phyloP scores from a whole-genome alignment of 1,140 invertebrate species.

The Holotrichia oblita region DNA sequence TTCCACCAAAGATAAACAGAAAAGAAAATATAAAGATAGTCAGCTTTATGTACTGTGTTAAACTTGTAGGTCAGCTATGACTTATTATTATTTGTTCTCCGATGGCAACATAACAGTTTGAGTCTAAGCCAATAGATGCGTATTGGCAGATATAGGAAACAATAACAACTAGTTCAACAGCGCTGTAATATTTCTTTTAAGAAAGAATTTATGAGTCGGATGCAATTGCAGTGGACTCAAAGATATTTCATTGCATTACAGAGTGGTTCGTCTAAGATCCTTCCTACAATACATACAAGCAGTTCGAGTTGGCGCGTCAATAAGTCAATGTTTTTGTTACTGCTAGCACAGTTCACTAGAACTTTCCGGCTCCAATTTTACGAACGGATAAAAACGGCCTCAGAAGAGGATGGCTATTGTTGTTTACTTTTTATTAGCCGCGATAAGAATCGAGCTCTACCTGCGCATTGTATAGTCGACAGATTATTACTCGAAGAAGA shows the following conservation, averaged over 20 bases:
- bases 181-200: not conserved
- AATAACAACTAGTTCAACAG: no score
- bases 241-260: not conserved
- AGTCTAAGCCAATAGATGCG: no score
- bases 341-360: not conserved
- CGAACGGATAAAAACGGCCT: not conserved
- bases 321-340: not conserved
- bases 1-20: no score
- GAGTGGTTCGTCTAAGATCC: not conserved
- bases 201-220: not conserved
- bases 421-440: constrained; percentile 31
- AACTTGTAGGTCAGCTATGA: no score
- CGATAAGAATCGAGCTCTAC: not conserved
- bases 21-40: no score
- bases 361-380: not conserved
- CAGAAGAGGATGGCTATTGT: not conserved
- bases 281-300: not conserved
- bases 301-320: not conserved
- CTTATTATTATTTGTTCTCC: no score
- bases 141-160: no score
- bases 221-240: not conserved
- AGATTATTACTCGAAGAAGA: constrained; percentile 2
- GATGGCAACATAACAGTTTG: no score
- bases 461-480: not conserved
- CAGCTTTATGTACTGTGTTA: no score